phyloP scores from a whole-genome alignment of 2,113 vertebrate genomes.

The Cavia porcellus region DNA sequence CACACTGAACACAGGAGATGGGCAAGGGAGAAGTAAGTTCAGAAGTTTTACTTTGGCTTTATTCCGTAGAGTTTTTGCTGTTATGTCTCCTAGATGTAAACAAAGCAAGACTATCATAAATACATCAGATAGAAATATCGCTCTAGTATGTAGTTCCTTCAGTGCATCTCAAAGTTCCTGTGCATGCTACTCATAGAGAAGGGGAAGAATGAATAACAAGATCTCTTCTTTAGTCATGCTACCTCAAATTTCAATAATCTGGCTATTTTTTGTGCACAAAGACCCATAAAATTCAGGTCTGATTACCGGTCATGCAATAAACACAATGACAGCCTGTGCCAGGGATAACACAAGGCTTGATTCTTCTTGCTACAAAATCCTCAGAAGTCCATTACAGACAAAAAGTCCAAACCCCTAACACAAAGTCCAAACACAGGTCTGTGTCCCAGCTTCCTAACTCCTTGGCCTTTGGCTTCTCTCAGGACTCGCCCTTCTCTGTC shows the following conservation, averaged over 20 bases:
- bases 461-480: not conserved
- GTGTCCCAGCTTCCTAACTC: not conserved
- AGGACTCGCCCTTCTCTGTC: not conserved
- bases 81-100: not conserved
- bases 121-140: not conserved
- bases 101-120: not conserved
- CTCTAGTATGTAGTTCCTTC: not conserved
- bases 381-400: not conserved
- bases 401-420: not conserved
- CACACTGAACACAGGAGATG: not conserved
- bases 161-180: not conserved
- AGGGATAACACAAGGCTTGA: not conserved
- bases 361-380: not conserved
- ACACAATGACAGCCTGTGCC: not conserved
- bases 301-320: not conserved
- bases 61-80: not conserved
- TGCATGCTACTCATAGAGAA: not conserved
- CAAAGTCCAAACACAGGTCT: no score
- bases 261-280: not conserved
- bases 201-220: not conserved
- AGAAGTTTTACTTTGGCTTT: not conserved
- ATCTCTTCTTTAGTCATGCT: not conserved
- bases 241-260: not conserved
- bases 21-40: not conserved
- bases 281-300: not conserved